Conservation (phyloP, 2,797 vertebrate genomes). For the Sebastes vulpes region DNA sequence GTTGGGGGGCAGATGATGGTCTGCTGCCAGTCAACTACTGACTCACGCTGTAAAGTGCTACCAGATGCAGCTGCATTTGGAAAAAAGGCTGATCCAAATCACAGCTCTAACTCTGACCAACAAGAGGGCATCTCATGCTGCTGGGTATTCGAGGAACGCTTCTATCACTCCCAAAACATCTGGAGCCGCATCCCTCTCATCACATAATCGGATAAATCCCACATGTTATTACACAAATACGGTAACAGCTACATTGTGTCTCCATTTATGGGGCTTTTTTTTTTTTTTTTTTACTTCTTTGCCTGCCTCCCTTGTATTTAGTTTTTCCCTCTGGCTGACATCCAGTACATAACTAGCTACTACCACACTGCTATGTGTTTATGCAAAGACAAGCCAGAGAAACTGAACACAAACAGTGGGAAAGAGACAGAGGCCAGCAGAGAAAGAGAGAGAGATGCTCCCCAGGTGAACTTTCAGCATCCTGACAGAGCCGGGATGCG, state of each 20-base stretch:
- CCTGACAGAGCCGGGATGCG: constrained; percentile 45
- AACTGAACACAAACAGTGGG: constrained; percentile 49
- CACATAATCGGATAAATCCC: constrained; percentile 5
- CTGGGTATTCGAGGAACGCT: neutral
- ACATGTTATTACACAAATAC: neutral
- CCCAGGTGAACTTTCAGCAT: constrained; percentile 61
- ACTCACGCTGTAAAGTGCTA: constrained; percentile 50
- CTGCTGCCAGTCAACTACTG: constrained; percentile 10
- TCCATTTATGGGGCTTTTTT: neutral
- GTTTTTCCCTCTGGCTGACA: constrained; percentile 27
- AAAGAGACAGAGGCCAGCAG: neutral
- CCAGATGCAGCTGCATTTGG: constrained; percentile 34
- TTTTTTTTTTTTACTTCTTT: constrained; percentile 8
- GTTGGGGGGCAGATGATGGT: constrained; percentile 34
- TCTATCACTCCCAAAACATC: neutral
- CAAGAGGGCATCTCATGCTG: neutral
- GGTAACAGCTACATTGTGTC: constrained; percentile 24
- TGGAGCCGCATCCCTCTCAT: constrained; percentile 6
- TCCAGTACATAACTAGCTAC: constrained; percentile 58
- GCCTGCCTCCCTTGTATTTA: neutral
- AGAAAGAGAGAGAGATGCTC: constrained; percentile 29
- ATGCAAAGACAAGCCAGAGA: constrained; percentile 68
- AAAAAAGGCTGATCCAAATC: neutral
- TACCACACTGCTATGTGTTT: constrained; percentile 62
- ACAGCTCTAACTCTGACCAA: neutral